These are phyloP conservation scores for Lysiphlebus fabarum DNA, from an alignment of 1,140 invertebrate species.

Conservation along the genomic window DNA sequence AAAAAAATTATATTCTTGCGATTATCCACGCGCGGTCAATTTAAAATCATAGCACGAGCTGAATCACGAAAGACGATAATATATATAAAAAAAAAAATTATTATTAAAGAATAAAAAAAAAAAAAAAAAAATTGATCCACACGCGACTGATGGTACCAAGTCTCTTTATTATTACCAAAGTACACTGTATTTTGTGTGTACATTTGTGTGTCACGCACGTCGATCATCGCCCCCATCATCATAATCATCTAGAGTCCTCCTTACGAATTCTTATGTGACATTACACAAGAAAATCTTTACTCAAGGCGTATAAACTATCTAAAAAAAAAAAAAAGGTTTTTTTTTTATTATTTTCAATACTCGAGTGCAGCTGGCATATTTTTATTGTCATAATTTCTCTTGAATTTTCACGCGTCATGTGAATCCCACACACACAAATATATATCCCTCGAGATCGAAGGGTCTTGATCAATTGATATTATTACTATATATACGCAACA, in stretches of 20 bases:
- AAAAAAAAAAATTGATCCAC: slow-evolving; percentile 23
- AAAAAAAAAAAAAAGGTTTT: no score
- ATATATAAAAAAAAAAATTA: slow-evolving; percentile 11
- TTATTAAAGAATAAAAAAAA: slow-evolving; percentile 12
- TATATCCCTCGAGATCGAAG: no score
- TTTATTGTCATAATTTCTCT: slow-evolving; percentile 19
- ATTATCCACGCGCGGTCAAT: slow-evolving; percentile 21
- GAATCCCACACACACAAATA: background rate
- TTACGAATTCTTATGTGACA: slow-evolving; percentile 10
- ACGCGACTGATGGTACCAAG: background rate
- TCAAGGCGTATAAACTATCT: no score
- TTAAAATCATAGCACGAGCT: slow-evolving; percentile 20
- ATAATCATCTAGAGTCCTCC: slow-evolving; percentile 14
- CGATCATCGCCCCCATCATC: slow-evolving; percentile 27
- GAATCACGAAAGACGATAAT: slow-evolving; percentile 11
- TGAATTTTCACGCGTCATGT: slow-evolving; percentile 34
- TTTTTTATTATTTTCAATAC: slow-evolving; percentile 20
- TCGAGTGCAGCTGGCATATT: slow-evolving; percentile 13
- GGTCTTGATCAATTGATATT: no score
- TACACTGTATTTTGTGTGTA: slow-evolving; percentile 39
- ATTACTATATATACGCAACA: no score
- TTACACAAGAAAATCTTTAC: background rate
- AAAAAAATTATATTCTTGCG: slow-evolving; percentile 7
- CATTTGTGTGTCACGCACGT: slow-evolving; percentile 29
- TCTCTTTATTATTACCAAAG: slow-evolving; percentile 17